Evolutionary conservation across 2,113 vertebrate species (phyloP).

Genomic region (Eubucco bourcierii): DNA sequence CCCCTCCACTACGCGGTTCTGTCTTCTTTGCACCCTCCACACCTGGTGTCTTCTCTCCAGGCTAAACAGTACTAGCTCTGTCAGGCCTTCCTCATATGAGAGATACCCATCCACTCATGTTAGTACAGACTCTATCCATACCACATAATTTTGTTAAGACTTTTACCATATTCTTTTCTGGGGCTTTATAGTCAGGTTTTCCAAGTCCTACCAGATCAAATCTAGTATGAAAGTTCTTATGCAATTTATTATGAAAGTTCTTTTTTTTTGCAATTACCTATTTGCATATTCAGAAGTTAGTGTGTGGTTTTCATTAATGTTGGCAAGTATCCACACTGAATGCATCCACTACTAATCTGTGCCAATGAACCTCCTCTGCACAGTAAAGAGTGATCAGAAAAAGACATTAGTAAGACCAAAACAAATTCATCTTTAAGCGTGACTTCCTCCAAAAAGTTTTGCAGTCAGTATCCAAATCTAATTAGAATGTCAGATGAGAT

Average conservation of each 20-base stretch:
- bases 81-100: neutral
- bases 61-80: neutral
- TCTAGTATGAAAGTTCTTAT: neutral
- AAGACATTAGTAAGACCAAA: slow-evolving; percentile 18
- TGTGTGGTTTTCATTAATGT: slow-evolving; percentile 23
- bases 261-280: slow-evolving; percentile 13
- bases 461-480: neutral
- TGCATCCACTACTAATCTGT: neutral
- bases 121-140: neutral
- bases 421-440: slow-evolving; percentile 27
- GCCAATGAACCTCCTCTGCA: neutral
- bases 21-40: neutral
- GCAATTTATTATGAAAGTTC: slow-evolving; percentile 3
- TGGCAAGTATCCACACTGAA: neutral
- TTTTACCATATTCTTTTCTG: neutral
- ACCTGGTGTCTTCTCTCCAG: neutral
- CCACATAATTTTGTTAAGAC: neutral
- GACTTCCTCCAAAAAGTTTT: slow-evolving; percentile 33
- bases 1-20: neutral
- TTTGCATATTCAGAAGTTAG: slow-evolving; percentile 26
- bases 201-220: neutral
- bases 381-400: neutral
- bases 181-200: neutral
- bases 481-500: slow-evolving; percentile 52
- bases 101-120: neutral